Percentiles rank a stretch among this genome's conserved stretches.
These are phyloP conservation scores for Sycophaga agraensis DNA, from an alignment of 1,140 invertebrate species.

Conservation along the genomic window DNA sequence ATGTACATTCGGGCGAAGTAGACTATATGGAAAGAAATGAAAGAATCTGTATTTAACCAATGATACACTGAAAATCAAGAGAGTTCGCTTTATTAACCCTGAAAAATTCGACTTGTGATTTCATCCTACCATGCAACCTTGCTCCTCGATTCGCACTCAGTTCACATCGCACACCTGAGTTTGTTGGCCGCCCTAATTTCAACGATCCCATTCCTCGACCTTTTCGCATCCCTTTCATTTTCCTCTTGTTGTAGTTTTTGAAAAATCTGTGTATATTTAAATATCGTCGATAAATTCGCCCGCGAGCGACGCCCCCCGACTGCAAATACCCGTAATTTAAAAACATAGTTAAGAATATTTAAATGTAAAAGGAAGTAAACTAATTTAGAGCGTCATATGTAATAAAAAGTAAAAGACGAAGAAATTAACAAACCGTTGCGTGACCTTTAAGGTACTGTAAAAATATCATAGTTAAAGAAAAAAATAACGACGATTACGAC, in stretches of 20 bases:
- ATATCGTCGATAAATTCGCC: slow-evolving; percentile 15
- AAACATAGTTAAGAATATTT: slow-evolving; percentile 27
- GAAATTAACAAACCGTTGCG: slow-evolving; percentile 7
- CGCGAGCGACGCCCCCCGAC: neutral
- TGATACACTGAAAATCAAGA: no score
- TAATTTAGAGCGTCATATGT: neutral
- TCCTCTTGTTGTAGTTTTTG: neutral
- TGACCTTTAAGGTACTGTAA: slow-evolving; percentile 17
- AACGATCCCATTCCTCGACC: no score
- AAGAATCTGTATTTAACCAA: no score
- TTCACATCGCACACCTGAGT: no score
- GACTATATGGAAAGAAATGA: no score
- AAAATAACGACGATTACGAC: neutral
- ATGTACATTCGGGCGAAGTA: no score
- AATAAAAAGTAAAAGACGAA: neutral
- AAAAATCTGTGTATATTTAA: slow-evolving; percentile 10
- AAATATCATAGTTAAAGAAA: slow-evolving; percentile 14
- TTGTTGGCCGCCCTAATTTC: no score
- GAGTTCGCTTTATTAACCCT: no score
- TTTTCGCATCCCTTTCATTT: no score
- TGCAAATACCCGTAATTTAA: slow-evolving; percentile 20
- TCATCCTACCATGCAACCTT: no score
- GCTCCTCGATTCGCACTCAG: no score
- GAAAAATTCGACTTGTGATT: no score
- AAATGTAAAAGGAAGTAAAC: slow-evolving; percentile 20